These are phyloP conservation scores for Ginglymostoma cirratum DNA, from an alignment of 2,113 vertebrate genomes.

Conservation along the genomic window DNA sequence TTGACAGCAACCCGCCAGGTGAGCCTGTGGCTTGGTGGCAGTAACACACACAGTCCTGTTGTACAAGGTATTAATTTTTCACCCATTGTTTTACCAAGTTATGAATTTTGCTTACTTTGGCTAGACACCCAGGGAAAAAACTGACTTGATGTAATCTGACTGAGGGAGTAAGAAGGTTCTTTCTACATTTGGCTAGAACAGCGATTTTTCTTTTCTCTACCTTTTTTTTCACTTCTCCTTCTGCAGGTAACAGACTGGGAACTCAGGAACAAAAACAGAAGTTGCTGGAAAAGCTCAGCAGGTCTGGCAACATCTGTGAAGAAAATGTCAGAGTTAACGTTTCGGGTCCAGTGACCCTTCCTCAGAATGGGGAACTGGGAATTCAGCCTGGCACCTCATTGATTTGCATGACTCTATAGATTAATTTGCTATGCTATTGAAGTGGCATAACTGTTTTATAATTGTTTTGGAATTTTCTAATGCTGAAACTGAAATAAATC, in stretches of 20 bases:
- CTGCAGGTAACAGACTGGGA: neutral
- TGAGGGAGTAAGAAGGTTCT: neutral
- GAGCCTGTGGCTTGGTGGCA: slow-evolving; percentile 24
- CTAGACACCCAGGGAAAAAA: neutral
- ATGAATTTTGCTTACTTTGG: neutral
- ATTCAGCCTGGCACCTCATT: neutral
- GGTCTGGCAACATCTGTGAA: neutral
- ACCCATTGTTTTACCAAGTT: neutral
- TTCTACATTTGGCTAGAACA: neutral
- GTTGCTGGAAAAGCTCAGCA: neutral
- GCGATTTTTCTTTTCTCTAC: neutral
- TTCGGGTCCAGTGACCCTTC: no score
- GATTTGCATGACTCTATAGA: neutral
- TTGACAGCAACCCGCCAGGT: slow-evolving; percentile 97
- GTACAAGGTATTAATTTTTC: neutral
- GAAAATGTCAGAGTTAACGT: no score
- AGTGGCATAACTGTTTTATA: neutral
- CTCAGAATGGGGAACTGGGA: neutral
- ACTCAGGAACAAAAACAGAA: neutral
- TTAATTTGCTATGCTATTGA: neutral
- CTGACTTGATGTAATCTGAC: neutral
- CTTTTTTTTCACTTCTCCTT: no score
- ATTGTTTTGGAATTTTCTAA: neutral
- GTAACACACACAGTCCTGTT: neutral
- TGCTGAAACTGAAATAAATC: neutral